phyloP scores from a whole-genome alignment of 2,113 vertebrate genomes.

The Seriola dumerili region DNA sequence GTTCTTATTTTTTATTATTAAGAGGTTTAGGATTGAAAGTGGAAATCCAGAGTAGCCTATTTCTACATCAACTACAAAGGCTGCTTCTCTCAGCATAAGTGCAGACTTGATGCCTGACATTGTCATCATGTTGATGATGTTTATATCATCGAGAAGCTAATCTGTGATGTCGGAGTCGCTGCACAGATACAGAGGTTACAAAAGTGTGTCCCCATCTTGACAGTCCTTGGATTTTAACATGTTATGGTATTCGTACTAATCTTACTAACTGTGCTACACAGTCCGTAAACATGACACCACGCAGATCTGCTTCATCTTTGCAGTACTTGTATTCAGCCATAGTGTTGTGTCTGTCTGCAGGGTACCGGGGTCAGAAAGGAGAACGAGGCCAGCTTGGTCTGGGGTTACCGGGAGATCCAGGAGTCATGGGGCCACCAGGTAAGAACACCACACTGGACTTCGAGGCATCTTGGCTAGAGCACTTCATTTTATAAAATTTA shows the following conservation, averaged over 20 bases:
- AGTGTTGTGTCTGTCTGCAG: constrained; percentile 85
- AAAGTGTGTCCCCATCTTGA: constrained; percentile 35
- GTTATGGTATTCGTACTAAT: constrained; percentile 67
- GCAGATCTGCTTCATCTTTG: background rate
- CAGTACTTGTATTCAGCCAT: constrained; percentile 41
- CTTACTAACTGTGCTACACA: constrained; percentile 53
- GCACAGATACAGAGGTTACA: constrained; percentile 36
- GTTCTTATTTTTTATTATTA: constrained; percentile 67
- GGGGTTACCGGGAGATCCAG: constrained; percentile 91
- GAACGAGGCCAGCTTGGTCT: constrained; percentile 96
- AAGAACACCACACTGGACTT: constrained; percentile 39
- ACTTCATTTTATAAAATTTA: background rate
- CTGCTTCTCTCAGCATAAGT: constrained; percentile 40
- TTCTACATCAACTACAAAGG: constrained; percentile 45
- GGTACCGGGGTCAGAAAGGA: constrained; percentile 97
- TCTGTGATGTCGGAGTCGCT: constrained; percentile 32
- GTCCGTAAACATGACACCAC: background rate
- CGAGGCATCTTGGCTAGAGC: background rate
- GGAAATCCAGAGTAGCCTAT: constrained; percentile 44
- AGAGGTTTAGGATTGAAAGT: constrained; percentile 37
- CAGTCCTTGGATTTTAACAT: constrained; percentile 20
- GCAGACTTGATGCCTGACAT: constrained; percentile 43
- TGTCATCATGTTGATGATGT: constrained; percentile 24
- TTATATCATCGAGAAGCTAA: constrained; percentile 36
- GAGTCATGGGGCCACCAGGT: constrained; percentile 92